Evolutionary conservation across 2,113 vertebrate genomes (phyloP).

Genomic region (Monopterus albus): DNA sequence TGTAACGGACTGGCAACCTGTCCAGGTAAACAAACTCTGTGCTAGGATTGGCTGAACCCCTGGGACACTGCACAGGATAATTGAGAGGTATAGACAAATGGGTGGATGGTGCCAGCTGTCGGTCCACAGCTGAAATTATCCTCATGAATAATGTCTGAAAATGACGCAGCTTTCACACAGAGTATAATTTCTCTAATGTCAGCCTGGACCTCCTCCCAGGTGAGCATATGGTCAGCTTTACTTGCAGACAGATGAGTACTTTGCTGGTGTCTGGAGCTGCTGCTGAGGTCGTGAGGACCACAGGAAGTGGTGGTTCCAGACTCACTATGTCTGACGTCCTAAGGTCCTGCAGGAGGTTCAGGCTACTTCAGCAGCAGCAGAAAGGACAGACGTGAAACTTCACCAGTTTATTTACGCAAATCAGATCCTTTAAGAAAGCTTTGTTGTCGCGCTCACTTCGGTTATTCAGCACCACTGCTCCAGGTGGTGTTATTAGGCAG

Average conservation of each 20-base stretch:
- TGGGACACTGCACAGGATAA: neutral
- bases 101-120: neutral
- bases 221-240: neutral
- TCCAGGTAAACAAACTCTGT: neutral
- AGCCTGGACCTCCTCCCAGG: neutral
- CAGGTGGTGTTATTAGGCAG: neutral
- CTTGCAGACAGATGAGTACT: constrained; percentile 25
- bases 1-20: neutral
- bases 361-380: neutral
- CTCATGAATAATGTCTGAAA: neutral
- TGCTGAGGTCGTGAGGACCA: constrained; percentile 17
- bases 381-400: neutral
- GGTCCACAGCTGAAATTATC: neutral
- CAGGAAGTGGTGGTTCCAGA: constrained; percentile 32
- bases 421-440: neutral
- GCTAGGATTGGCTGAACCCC: neutral
- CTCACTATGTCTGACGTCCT: constrained; percentile 10
- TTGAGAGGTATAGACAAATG: neutral
- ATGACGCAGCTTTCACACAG: neutral
- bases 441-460: neutral
- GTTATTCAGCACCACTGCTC: neutral
- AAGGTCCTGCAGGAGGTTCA: neutral
- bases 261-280: constrained; percentile 29
- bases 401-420: neutral
- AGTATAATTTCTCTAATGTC: neutral